phyloP scores from a whole-genome alignment of 2,888 invertebrate species.

The Baccha elongata region DNA sequence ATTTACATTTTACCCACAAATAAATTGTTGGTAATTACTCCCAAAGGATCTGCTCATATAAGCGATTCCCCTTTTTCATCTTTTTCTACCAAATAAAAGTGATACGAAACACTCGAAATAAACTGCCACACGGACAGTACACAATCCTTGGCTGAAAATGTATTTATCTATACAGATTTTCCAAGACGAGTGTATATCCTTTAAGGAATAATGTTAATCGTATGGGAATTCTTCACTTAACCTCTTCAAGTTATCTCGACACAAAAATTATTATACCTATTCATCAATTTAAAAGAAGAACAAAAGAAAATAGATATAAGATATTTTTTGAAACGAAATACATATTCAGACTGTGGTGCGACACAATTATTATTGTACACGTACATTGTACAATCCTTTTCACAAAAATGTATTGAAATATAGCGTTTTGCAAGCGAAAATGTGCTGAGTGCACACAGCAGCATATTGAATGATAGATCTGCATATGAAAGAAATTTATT shows the following conservation, averaged over 20 bases:
- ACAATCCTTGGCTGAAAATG: not conserved
- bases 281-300: too few relatives aligned
- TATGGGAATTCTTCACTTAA: not conserved
- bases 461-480: constrained; percentile 3
- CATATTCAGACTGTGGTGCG: not conserved
- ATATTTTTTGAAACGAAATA: too few relatives aligned
- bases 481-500: constrained; percentile 6
- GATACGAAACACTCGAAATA: not conserved
- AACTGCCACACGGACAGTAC: not conserved
- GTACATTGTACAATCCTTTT: not conserved
- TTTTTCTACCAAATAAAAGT: not conserved
- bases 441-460: constrained; percentile 12
- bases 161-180: not conserved
- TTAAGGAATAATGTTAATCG: not conserved
- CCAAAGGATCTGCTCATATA: not conserved
- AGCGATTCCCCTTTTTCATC: not conserved
- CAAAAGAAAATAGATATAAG: too few relatives aligned
- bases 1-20: not conserved
- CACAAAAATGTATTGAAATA: not conserved
- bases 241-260: not conserved
- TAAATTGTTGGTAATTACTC: constrained; percentile 9
- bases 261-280: not conserved
- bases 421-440: not conserved
- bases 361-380: too few relatives aligned
- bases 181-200: not conserved